phyloP scores from a whole-genome alignment of 1,140 invertebrate genomes.

The Aphelenchoides besseyi region DNA sequence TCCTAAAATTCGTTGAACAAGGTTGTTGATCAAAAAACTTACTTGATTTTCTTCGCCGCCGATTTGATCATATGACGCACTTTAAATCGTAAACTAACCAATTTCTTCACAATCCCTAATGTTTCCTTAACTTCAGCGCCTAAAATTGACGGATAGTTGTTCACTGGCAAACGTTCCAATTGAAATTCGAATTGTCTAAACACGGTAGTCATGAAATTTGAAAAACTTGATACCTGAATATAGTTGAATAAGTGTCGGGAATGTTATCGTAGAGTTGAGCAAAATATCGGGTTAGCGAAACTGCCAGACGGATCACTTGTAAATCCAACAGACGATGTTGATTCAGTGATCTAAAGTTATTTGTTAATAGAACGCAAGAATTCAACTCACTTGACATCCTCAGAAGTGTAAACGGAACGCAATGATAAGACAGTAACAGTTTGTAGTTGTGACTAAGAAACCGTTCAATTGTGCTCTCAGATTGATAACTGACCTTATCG shows the following conservation, averaged over 20 bases:
- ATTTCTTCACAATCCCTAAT: background rate
- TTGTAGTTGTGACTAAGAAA: background rate
- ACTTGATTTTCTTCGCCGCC: constrained; percentile 21
- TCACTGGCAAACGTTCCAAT: background rate
- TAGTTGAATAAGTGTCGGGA: background rate
- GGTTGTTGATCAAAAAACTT: background rate
- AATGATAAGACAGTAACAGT: constrained; percentile 7
- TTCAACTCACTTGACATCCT: constrained; percentile 14
- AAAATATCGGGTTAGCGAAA: background rate
- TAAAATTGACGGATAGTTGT: constrained; percentile 6
- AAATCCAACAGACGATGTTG: constrained; percentile 10
- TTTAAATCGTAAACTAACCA: background rate
- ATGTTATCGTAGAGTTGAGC: constrained; percentile 10
- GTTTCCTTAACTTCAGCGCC: background rate
- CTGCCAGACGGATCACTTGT: background rate
- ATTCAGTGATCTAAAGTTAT: background rate
- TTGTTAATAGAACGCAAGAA: background rate
- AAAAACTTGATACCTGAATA: constrained; percentile 12
- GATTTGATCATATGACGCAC: background rate
- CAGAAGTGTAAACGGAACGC: background rate
- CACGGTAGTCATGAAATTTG: background rate
- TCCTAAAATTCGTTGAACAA: constrained; percentile 10
- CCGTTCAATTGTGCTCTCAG: background rate
- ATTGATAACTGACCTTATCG: constrained; percentile 11
- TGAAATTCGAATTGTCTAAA: constrained; percentile 3